phyloP scores from a whole-genome alignment of 2,888 invertebrate species.

The Apotomis turbidana region DNA sequence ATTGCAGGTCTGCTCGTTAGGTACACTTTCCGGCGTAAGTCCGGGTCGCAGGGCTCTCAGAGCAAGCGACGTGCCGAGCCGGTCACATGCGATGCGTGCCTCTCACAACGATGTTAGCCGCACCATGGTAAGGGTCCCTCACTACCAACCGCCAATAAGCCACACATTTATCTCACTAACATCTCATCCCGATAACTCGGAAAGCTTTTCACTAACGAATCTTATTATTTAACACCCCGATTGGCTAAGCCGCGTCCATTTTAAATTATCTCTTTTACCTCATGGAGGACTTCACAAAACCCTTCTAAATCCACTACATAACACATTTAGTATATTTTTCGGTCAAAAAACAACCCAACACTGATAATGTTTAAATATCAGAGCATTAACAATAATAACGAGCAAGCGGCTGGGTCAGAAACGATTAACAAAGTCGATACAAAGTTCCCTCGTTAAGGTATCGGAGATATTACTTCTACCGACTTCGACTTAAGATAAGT shows the following conservation, averaged over 20 bases:
- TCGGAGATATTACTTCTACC: conserved; percentile 79
- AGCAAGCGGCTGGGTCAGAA: conserved; percentile 64
- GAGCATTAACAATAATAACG: conserved; percentile 45
- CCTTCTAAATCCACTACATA: conserved; percentile 45
- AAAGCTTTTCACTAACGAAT: conserved; percentile 46
- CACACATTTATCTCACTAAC: conserved; percentile 47
- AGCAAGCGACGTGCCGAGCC: conserved; percentile 80
- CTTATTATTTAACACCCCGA: conserved; percentile 52
- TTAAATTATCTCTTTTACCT: conserved; percentile 49
- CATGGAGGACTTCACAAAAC: conserved; percentile 54
- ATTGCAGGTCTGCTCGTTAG: conserved; percentile 85
- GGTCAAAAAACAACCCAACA: not conserved
- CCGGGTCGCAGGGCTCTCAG: conserved; percentile 82
- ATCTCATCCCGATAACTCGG: not conserved
- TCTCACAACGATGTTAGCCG: conserved; percentile 83
- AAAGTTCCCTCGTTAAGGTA: conserved; percentile 83
- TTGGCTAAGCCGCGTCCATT: conserved; percentile 75
- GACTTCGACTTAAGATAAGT: conserved; percentile 78
- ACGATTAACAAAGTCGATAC: conserved; percentile 80
- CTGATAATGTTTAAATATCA: conserved; percentile 47
- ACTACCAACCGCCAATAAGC: conserved; percentile 53
- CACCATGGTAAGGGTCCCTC: conserved; percentile 78
- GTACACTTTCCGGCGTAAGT: conserved; percentile 85
- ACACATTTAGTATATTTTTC: conserved; percentile 21
- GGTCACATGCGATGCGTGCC: conserved; percentile 84